A percentile compares a stretch with the other conserved stretches of the same genome.
Evolutionary conservation across 2,797 vertebrate genomes (phyloP).

Genomic region (Epinephelus awoara): DNA sequence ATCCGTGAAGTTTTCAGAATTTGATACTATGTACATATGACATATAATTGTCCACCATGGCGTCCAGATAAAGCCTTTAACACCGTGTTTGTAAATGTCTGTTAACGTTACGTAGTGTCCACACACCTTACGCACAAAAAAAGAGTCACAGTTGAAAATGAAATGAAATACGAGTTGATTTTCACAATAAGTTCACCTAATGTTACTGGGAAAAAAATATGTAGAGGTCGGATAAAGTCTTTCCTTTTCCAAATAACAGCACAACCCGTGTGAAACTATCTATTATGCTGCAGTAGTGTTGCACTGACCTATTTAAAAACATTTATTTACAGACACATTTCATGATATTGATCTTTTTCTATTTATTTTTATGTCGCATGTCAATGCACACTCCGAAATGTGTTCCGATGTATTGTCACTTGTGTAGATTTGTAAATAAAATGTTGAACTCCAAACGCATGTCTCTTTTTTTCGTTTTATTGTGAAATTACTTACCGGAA

Average conservation of each 20-base stretch:
- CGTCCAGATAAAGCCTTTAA: no score
- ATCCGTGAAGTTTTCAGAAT: no score
- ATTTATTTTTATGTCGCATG: not conserved
- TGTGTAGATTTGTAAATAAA: slow-evolving; percentile 24
- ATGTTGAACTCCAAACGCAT: not conserved
- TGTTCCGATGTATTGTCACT: not conserved
- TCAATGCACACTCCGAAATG: not conserved
- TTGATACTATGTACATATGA: no score
- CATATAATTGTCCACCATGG: no score
- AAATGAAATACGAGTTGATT: no score
- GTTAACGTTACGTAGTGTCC: no score
- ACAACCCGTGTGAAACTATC: not conserved
- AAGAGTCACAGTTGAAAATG: no score
- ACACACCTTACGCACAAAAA: no score
- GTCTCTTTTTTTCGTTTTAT: slow-evolving; percentile 1
- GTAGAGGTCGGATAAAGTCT: not conserved
- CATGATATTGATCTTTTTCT: not conserved
- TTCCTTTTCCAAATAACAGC: slow-evolving; percentile 11
- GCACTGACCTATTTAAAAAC: not conserved
- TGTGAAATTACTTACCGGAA: slow-evolving; percentile 35
- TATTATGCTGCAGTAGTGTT: not conserved
- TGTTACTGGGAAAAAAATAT: accelerated
- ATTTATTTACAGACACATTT: not conserved
- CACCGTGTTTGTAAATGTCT: no score
- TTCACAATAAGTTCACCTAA: not conserved